These are phyloP conservation scores for Argynnis bischoffii DNA, from an alignment of 2,888 invertebrate species.

Conservation along the genomic window DNA sequence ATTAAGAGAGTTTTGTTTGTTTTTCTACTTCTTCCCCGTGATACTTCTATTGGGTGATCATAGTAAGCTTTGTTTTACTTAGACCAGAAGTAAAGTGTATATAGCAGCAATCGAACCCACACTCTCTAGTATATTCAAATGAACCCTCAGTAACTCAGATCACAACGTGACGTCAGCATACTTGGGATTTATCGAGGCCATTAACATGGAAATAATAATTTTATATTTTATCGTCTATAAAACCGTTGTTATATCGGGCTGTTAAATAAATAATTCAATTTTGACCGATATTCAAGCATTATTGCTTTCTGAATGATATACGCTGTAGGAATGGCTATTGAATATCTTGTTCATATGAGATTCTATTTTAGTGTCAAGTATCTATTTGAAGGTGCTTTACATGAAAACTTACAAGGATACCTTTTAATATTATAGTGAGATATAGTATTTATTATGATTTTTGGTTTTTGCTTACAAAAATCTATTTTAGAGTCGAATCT, in stretches of 20 bases:
- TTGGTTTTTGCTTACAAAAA: too few species aligned
- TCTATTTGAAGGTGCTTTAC: too few species aligned
- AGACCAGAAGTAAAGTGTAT: too few species aligned
- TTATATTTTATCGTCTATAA: constrained; percentile 72
- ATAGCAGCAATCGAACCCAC: background rate
- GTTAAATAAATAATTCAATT: constrained; percentile 74
- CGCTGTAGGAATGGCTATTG: constrained; percentile 30
- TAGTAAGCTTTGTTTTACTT: too few species aligned
- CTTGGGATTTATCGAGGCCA: constrained; percentile 68
- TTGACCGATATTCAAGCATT: constrained; percentile 48
- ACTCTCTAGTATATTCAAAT: background rate
- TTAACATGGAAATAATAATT: constrained; percentile 77
- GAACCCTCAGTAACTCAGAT: constrained; percentile 6
- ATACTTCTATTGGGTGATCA: too few species aligned
- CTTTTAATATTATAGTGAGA: too few species aligned
- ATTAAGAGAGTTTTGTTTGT: too few species aligned
- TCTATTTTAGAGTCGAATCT: too few species aligned
- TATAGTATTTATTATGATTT: too few species aligned
- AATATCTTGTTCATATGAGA: constrained; percentile 8
- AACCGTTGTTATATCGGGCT: constrained; percentile 69
- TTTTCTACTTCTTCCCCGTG: too few species aligned
- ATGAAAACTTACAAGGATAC: background rate
- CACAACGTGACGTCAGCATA: constrained; percentile 54
- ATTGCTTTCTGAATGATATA: constrained; percentile 39
- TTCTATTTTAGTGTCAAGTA: too few species aligned